phyloP scores from a whole-genome alignment of 2,113 vertebrate species.

The Microtus oregoni region DNA sequence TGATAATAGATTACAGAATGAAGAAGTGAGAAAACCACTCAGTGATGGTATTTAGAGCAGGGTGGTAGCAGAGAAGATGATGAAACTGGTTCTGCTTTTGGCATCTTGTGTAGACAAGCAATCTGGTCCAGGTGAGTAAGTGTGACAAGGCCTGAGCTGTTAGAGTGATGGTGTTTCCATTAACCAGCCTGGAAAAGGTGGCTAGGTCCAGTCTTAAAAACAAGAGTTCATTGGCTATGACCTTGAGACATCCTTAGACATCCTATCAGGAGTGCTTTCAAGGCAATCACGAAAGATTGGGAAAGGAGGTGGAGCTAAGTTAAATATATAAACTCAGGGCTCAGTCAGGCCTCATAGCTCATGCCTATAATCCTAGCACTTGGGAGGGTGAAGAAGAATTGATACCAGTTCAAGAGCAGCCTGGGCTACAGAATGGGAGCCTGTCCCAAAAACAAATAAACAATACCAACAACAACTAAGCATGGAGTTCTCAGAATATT shows the following conservation, averaged over 20 bases:
- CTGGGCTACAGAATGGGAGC: background rate
- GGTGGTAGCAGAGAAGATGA: background rate
- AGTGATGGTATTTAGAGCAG: background rate
- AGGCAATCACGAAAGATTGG: background rate
- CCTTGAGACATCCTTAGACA: background rate
- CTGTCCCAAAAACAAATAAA: background rate
- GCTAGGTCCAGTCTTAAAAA: background rate
- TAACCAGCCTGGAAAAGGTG: background rate
- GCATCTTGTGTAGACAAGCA: background rate
- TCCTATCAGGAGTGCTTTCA: background rate
- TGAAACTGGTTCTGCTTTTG: background rate
- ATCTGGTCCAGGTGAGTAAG: background rate
- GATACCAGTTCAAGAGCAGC: background rate
- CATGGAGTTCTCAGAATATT: background rate
- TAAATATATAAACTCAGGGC: background rate
- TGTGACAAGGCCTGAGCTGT: background rate
- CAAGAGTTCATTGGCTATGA: background rate
- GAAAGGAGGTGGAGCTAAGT: background rate
- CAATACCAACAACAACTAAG: background rate
- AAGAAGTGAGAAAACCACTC: background rate
- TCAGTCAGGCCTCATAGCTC: background rate
- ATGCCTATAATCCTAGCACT: background rate
- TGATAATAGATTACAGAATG: background rate
- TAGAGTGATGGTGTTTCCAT: background rate
- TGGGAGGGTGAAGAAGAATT: background rate